phyloP scores from a whole-genome alignment of 2,888 invertebrate genomes.

The Acanthosepion lycidas region DNA sequence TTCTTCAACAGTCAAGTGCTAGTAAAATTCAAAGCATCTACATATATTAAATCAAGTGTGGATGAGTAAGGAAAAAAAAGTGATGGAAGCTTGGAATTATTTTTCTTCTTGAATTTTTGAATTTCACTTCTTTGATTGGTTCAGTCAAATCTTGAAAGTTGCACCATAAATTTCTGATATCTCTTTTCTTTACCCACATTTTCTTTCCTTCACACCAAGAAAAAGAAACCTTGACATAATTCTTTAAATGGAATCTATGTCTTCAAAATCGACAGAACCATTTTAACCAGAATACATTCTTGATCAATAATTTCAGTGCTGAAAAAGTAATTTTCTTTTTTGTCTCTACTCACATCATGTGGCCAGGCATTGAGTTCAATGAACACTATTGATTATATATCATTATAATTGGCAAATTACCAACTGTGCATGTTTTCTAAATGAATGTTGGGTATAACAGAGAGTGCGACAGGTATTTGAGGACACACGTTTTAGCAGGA shows the following conservation, averaged over 20 bases:
- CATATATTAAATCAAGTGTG: too few relatives aligned
- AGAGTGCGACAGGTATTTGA: too few relatives aligned
- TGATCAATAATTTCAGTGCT: not conserved
- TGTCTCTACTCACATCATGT: not conserved
- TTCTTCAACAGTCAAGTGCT: too few relatives aligned
- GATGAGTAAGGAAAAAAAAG: not conserved
- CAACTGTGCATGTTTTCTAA: not conserved
- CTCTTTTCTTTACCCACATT: too few relatives aligned
- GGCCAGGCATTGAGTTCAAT: not conserved
- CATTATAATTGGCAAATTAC: not conserved
- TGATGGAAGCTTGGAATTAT: too few relatives aligned
- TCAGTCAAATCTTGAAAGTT: too few relatives aligned
- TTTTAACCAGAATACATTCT: not conserved
- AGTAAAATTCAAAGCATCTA: not conserved
- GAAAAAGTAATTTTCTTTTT: not conserved
- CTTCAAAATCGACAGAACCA: not conserved
- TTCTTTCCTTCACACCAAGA: too few relatives aligned
- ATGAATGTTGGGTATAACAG: not conserved
- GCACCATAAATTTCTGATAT: too few relatives aligned
- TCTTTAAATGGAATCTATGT: not conserved
- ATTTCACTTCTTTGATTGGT: too few relatives aligned
- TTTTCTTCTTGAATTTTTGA: too few relatives aligned
- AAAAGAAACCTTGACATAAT: not conserved
- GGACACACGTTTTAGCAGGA: too few relatives aligned
- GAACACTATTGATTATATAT: not conserved